Base-by-base conservation (phyloP, 1,140 invertebrate genomes). In the Steinernema feltiae region DNA sequence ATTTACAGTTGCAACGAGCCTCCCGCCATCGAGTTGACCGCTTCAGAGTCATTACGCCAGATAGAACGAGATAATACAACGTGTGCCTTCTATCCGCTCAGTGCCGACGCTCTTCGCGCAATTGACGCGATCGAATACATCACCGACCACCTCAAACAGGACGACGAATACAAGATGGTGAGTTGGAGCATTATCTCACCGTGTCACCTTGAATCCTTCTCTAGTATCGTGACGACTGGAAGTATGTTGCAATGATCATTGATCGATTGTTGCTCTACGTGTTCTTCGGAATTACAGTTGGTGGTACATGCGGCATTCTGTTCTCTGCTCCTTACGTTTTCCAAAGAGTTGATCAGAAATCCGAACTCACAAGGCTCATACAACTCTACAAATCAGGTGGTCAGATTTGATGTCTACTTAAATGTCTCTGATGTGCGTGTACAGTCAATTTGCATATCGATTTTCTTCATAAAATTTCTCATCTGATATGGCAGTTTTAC, bases 321-420 rank as follows among this genome's bases (percentile, higher is more conserved):
- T 94, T 98, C 91, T 93, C 97, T 86, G 95, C 96, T 0, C 96
- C 96, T 30, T 93, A 98, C 88, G 98, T 99, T 87, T 98, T 98
- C 88, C 94, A 98, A 88, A 94, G 94, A 86, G 94, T 97, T 73
- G 94, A 97, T 89, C 94, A 97, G 88, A 93, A 97, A 87, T 91
- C 31, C 17, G 76, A 73, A 0, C 35, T 81, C 1, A 30, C 76
- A 24, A 71, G 76, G n/a, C 80, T 80, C 30, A 81, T 78, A 31
- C 21, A 48, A 0, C 35, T 80, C 1, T 80, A 80, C 29, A 81
- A 80, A 76, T 73, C 48, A n/a, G 75, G 78, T 1, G 69, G 74
- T n/a, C 53, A 63, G 53, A 12, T 27, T 3, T 63, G 53, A 63
- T 7, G 35, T 41, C 7, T n/a, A n/a, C n/a, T n/a, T n/a, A n/a